Evolutionary conservation across 2,888 invertebrate genomes (phyloP).

Genomic region (Cheilosia vernalis): DNA sequence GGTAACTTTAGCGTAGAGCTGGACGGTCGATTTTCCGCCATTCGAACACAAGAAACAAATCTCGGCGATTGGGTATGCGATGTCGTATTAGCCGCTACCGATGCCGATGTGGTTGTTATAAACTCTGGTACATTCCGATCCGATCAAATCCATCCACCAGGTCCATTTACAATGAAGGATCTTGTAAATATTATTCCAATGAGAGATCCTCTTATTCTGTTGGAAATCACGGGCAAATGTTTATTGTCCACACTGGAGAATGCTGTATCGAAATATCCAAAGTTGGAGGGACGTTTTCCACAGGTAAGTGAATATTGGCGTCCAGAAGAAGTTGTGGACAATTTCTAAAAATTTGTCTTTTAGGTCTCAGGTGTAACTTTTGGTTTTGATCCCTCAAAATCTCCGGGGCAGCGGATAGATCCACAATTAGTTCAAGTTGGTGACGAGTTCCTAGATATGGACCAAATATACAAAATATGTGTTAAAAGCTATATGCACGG

Average conservation of each 20-base stretch:
- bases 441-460: conserved; percentile 90
- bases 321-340: neutral
- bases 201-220: conserved; percentile 91
- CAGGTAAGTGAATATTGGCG: conserved; percentile 84
- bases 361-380: conserved; percentile 90
- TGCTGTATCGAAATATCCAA: conserved; percentile 93
- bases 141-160: conserved; percentile 88
- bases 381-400: conserved; percentile 89
- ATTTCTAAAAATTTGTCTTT: neutral
- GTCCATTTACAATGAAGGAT: conserved; percentile 93
- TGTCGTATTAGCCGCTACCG: conserved; percentile 92
- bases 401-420: conserved; percentile 89
- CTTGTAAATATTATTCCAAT: conserved; percentile 93
- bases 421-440: conserved; percentile 91
- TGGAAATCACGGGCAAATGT: conserved; percentile 88
- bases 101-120: conserved; percentile 92
- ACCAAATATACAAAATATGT: conserved; percentile 90
- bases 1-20: conserved; percentile 93
- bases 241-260: conserved; percentile 91
- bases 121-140: conserved; percentile 88
- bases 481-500: conserved; percentile 92
- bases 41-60: conserved; percentile 94
- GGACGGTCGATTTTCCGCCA: conserved; percentile 92
- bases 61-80: conserved; percentile 94
- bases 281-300: conserved; percentile 94